Evolutionary conservation across 92 coral and sea anemone species (phyloP).

Genomic region (Desmophyllum pertusum): DNA sequence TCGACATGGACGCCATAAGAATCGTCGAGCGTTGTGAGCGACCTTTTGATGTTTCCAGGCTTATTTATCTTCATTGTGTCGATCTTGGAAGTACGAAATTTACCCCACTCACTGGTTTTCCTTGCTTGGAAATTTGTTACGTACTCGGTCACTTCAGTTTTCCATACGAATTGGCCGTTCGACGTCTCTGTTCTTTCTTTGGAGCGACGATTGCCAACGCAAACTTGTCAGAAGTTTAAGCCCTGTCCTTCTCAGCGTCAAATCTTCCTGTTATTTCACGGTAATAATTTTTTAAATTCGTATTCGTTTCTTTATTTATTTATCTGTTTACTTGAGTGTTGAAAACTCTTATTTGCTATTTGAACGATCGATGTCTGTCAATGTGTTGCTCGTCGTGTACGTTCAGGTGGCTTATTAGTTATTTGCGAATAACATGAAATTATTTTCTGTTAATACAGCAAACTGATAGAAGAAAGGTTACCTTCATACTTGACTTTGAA

Average conservation of each 20-base stretch:
- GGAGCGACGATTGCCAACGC: background rate
- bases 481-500: background rate
- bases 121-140: constrained; percentile 10
- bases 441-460: background rate
- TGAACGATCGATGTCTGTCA: background rate
- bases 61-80: background rate
- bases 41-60: background rate
- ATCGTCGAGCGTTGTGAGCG: no score
- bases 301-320: no score
- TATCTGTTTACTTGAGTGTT: no score
- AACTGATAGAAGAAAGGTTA: background rate
- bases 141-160: constrained; percentile 44
- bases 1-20: no score
- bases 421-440: no score
- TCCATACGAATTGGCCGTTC: background rate
- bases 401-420: background rate
- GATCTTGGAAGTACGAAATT: background rate
- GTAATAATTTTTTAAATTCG: no score
- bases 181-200: constrained; percentile 16
- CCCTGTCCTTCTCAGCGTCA: no score
- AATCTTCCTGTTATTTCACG: no score
- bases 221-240: background rate
- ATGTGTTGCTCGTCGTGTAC: background rate
- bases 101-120: constrained; percentile 17
- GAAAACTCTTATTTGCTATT: no score